Evolutionary conservation across 2,113 vertebrate species (phyloP), one percentile per base, ranked within the genome.

Genomic region (Oxygymnocypris stewartii): DNA sequence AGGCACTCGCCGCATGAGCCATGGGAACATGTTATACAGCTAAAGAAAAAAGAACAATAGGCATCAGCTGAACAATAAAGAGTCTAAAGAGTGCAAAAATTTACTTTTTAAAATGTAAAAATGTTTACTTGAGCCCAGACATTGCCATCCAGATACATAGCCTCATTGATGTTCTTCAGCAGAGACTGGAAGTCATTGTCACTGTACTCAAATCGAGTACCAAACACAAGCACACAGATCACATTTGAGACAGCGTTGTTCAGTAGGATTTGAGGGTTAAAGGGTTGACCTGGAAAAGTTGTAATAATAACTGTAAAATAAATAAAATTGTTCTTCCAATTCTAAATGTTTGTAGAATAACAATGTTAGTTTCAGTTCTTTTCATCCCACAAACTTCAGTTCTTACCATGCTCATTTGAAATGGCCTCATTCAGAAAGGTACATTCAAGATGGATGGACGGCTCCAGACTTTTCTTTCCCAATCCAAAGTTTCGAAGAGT

Each of bases 401-500:
- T 25, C 88, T 86, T 84, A 95, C 97, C 96, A 59, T 94, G 92
- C 2, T 96, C 92, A 0, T 93, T 91, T 31, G 82, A 1, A 0
- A 97, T 89, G 0, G 4, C 92, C 0, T 96, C 94, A 1, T 4
- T 61, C 0, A 97, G 93, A 77, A n/a, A 92, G 0, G 0, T 14
- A 61, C 93, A 91, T 84, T 97, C 97, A 31, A 95, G 94, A 88
- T 95, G 94, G 54, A 97, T 96, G 25, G 92, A 91, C 0, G 93
- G 91, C 88, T 95, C 95, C 59, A 96, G 63, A 35, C 86, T 84
- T 61, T 89, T 95, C 88, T 94, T 96, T 5, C 96, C 95, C 89
- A 95, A 0, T 73, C 96, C 96, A 6, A 97, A 96, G 90, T 96
- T 96, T 44, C 91, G 94, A 13, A 97, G 93, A 0, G 95, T 96